Evolutionary conservation across 2,888 invertebrate genomes (phyloP), one percentile per base, ranked within the genome.

Genomic region (Folsomia manolachei): DNA sequence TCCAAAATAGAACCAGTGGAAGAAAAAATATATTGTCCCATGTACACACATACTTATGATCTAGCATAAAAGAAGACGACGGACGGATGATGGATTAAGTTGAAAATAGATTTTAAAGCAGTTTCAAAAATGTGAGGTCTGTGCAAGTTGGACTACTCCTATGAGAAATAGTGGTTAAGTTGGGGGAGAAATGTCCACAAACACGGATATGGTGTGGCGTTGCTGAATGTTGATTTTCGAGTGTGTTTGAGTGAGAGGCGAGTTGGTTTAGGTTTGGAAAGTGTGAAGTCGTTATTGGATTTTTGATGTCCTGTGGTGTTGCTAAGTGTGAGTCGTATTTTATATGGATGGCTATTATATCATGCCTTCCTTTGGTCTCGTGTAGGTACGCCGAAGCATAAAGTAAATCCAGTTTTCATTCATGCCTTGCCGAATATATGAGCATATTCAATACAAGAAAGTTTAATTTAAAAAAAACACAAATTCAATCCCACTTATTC

Each of bases 281-380:
- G 56, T 66, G 66, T 66, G 52, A 66, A 66, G 23, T 51, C 66
- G 19, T 66, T 66, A 66, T 66, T 66, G 66, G 66, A 66, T 66
- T 66, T 66, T 66, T n/a, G 23, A 66, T 52, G 66, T 66, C 52
- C 66, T 66, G 23, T 25, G 23, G 62, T 62, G 56, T 56, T 56
- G 56, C 56, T 56, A 56, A 56, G 56, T 56, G 56, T 56, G 56
- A 19, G 19, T 14, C 56, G 11, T n/a, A n/a, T n/a, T n/a, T n/a
- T n/a, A n/a, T n/a, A n/a, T 56, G 56, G 4, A 7, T 39, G 39
- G 4, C 39, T 39, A 39, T 39, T 39, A 14, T 39, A 39, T 14
- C 39, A n/a, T 39, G 39, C 39, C 14, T 39, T 39, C 39, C 7
- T 4, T 14, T 4, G 39, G 39, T 39, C 7, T 14, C 39, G n/a